phyloP scores from a whole-genome alignment of 2,797 vertebrate genomes.

The Silurus lanzhouensis region DNA sequence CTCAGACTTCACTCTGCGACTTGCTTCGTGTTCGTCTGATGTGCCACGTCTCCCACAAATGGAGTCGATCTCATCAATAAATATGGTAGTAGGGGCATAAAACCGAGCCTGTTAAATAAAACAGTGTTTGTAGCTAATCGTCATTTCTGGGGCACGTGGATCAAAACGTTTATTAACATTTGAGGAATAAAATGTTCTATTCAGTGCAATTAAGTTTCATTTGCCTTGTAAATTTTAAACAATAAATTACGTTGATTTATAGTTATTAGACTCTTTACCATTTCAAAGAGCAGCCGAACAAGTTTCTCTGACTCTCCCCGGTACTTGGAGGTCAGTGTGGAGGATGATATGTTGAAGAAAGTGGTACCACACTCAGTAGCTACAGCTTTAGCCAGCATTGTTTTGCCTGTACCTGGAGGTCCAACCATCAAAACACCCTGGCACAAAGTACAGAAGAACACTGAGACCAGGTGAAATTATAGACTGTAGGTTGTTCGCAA shows the following conservation, averaged over 20 bases:
- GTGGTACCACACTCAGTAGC: constrained; percentile 97
- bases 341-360: constrained; percentile 96
- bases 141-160: neutral
- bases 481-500: no score
- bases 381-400: constrained; percentile 97
- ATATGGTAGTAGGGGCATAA: constrained; percentile 96
- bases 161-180: neutral
- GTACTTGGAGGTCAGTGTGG: constrained; percentile 94
- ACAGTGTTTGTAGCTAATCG: neutral
- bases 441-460: constrained; percentile 12
- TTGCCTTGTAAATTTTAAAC: neutral
- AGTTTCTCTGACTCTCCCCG: constrained; percentile 97
- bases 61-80: constrained; percentile 97
- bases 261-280: constrained; percentile 76
- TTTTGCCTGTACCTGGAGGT: constrained; percentile 97
- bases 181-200: neutral
- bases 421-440: constrained; percentile 98
- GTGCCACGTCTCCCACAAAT: constrained; percentile 95
- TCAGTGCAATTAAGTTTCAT: neutral
- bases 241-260: neutral
- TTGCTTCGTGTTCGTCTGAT: constrained; percentile 95
- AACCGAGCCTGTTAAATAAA: constrained; percentile 82
- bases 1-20: constrained; percentile 96
- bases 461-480: neutral
- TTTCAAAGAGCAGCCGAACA: constrained; percentile 95